Conservation (phyloP, 53 echinoderm and acorn worm genomes). For the Henricia sp. region DNA sequence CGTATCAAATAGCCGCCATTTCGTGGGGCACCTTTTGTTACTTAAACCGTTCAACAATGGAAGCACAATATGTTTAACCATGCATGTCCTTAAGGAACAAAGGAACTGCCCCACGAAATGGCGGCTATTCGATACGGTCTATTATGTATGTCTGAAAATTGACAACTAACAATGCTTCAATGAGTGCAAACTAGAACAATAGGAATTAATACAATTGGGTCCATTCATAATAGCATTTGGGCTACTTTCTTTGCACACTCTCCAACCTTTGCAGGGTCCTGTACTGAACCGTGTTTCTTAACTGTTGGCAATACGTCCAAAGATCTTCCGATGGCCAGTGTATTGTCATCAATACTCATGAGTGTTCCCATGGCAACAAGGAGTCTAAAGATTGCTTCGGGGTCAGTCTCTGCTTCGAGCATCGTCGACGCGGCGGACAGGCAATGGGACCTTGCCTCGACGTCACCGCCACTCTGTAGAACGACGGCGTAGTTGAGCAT, state of each 20-base stretch:
- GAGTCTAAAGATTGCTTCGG: constrained; percentile 83
- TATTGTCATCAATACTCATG: constrained; percentile 74
- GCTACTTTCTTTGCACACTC: constrained; percentile 76
- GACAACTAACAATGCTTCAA: no score
- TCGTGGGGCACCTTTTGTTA: no score
- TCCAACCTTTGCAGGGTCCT: constrained; percentile 77
- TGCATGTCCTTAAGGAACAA: no score
- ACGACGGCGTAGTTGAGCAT: constrained; percentile 74
- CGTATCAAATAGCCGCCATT: no score
- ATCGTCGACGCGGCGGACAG: constrained; percentile 69
- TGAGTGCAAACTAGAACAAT: no score
- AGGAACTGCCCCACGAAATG: no score
- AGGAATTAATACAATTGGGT: no score
- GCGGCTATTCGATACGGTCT: no score
- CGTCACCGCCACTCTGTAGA: constrained; percentile 57
- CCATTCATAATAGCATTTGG: constrained; percentile 62
- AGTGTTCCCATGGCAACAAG: constrained; percentile 91
- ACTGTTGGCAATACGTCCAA: constrained; percentile 65
- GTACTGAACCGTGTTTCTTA: constrained; percentile 52
- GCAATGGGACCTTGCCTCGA: constrained; percentile 76
- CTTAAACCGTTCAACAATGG: no score
- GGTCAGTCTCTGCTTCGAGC: constrained; percentile 69
- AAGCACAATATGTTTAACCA: no score
- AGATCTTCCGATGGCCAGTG: constrained; percentile 76
- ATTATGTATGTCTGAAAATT: no score